These are phyloP conservation scores for Amblyteles armatorius DNA, from an alignment of 2,888 invertebrate genomes.

Conservation along the genomic window DNA sequence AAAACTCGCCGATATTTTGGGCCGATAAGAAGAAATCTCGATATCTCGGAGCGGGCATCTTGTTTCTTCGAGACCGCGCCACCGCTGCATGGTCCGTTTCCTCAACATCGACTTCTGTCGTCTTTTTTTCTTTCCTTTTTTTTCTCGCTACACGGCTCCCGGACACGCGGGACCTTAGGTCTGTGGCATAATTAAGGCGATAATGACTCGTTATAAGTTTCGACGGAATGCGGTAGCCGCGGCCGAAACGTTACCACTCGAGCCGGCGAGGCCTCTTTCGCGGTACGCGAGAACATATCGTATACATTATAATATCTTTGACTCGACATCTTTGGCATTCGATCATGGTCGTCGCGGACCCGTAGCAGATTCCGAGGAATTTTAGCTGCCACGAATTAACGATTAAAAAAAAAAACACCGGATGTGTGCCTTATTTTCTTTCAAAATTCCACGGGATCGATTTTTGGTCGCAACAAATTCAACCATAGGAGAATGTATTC, in stretches of 20 bases:
- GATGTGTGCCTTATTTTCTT: not conserved
- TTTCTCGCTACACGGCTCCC: constrained; percentile 44
- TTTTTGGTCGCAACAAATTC: not conserved
- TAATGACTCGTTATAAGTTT: constrained; percentile 55
- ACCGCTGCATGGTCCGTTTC: constrained; percentile 23
- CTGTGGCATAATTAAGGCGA: constrained; percentile 53
- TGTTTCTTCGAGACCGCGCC: constrained; percentile 31
- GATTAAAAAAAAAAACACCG: constrained; percentile 2
- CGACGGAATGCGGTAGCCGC: constrained; percentile 53
- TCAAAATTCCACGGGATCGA: too few relatives aligned
- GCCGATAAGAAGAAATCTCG: constrained; percentile 44
- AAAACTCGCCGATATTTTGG: constrained; percentile 30
- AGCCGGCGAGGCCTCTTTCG: constrained; percentile 16
- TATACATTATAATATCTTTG: constrained; percentile 47
- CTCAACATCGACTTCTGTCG: constrained; percentile 3
- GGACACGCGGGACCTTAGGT: constrained; percentile 37
- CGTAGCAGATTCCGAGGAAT: not conserved
- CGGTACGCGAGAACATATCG: constrained; percentile 43
- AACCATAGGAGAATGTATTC: too few relatives aligned
- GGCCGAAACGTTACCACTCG: not conserved
- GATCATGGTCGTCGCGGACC: not conserved
- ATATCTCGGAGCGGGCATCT: constrained; percentile 48
- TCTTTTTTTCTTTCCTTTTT: not conserved
- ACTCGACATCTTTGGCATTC: constrained; percentile 30
- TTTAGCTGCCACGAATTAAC: constrained; percentile 2